These are phyloP conservation scores for Diabrotica undecimpunctata DNA, from an alignment of 1,140 invertebrate species.

Conservation along the genomic window DNA sequence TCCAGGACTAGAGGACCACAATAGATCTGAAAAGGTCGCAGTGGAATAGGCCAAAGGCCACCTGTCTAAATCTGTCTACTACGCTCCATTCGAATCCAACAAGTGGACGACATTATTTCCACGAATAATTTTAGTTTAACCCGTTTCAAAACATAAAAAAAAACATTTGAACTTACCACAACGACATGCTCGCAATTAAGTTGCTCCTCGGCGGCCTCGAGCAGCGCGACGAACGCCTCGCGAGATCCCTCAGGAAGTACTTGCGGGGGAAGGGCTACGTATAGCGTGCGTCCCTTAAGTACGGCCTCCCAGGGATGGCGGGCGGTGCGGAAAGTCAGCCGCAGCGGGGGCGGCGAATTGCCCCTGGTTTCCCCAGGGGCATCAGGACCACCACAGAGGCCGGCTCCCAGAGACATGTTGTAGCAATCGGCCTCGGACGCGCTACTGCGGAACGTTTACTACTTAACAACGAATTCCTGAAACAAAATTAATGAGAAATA, in stretches of 20 bases:
- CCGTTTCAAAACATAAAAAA: too few relatives aligned
- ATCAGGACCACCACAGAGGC: constrained; percentile 98
- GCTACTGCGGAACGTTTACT: constrained; percentile 57
- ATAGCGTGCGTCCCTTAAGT: constrained; percentile 71
- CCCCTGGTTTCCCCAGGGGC: constrained; percentile 61
- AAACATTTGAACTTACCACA: constrained; percentile 47
- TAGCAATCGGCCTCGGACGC: constrained; percentile 59
- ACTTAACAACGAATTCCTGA: constrained; percentile 41
- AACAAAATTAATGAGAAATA: constrained; percentile 23
- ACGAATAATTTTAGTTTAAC: too few relatives aligned
- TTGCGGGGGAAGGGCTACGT: constrained; percentile 80
- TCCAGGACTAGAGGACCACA: too few relatives aligned
- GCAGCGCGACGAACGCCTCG: constrained; percentile 85
- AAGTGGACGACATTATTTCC: too few relatives aligned
- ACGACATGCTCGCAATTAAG: constrained; percentile 78
- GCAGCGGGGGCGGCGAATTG: constrained; percentile 37
- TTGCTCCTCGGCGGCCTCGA: constrained; percentile 94
- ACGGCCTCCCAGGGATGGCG: constrained; percentile 52
- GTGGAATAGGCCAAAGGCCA: too few relatives aligned
- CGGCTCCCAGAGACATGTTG: constrained; percentile 90
- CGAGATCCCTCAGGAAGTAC: constrained; percentile 85
- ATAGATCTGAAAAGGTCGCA: too few relatives aligned
- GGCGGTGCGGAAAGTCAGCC: constrained; percentile 46
- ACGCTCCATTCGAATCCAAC: too few relatives aligned
- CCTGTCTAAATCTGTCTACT: too few relatives aligned